Percentiles rank a stretch among this genome's conserved stretches.
Evolutionary conservation across 2,797 vertebrate species (phyloP).

Genomic region (Yasuhikotakia modesta): DNA sequence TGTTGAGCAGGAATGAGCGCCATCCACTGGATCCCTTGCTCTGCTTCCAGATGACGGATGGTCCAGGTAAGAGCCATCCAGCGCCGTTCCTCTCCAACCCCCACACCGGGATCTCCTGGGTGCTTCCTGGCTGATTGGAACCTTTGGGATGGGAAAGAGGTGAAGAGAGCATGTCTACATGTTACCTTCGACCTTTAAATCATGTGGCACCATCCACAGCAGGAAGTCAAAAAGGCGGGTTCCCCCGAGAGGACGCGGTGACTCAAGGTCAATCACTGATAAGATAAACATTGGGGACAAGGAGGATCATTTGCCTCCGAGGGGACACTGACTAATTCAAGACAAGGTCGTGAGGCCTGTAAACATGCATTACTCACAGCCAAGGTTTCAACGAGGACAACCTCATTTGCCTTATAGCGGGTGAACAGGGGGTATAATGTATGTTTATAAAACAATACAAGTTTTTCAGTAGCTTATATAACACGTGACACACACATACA

Average conservation of each 20-base stretch:
- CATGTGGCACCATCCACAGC: conserved; percentile 36
- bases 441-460: background rate
- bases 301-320: conserved; percentile 63
- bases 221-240: conserved; percentile 51
- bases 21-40: conserved; percentile 39
- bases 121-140: conserved; percentile 63
- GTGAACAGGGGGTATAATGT: conserved; percentile 6
- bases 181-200: conserved; percentile 45
- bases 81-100: conserved; percentile 63
- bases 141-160: conserved; percentile 61
- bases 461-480: background rate
- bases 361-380: conserved; percentile 78
- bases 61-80: conserved; percentile 81
- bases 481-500: background rate
- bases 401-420: conserved; percentile 39
- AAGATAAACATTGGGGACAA: conserved; percentile 72
- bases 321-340: conserved; percentile 75
- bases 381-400: conserved; percentile 63
- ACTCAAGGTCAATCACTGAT: conserved; percentile 65
- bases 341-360: conserved; percentile 72
- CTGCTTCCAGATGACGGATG: conserved; percentile 52
- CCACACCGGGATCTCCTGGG: conserved; percentile 57
- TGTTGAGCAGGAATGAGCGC: conserved; percentile 23
- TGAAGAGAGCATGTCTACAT: conserved; percentile 53
- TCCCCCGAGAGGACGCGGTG: conserved; percentile 60